A percentile compares a stretch with the other conserved stretches of the same genome.
Evolutionary conservation across 1,140 invertebrate species (phyloP).

Genomic region (Drosophila azteca): DNA sequence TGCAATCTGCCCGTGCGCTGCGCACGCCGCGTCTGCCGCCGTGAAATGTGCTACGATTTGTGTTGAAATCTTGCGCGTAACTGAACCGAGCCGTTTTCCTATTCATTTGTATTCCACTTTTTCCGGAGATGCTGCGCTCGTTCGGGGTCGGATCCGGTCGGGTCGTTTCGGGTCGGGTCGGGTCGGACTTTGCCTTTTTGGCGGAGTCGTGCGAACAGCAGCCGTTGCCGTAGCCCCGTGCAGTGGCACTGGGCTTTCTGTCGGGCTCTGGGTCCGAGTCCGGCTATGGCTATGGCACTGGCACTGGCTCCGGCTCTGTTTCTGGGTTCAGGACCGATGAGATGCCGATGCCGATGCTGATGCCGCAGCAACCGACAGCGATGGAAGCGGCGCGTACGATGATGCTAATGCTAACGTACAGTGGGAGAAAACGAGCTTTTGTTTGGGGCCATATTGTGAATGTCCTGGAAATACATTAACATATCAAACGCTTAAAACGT

Average conservation of each 20-base stretch:
- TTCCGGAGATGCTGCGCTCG: constrained; percentile 3
- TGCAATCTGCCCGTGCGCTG: constrained; percentile 59
- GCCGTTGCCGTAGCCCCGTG: constrained; percentile 53
- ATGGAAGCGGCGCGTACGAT: neutral
- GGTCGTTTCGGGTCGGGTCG: neutral
- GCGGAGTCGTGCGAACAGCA: constrained; percentile 48
- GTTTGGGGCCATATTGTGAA: too few species aligned
- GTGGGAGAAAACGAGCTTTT: neutral
- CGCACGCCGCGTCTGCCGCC: constrained; percentile 68
- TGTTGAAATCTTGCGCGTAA: constrained; percentile 74
- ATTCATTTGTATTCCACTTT: neutral
- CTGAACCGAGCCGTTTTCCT: constrained; percentile 31
- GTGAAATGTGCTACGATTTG: constrained; percentile 70
- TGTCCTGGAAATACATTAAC: too few species aligned
- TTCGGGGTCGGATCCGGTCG: constrained; percentile 2
- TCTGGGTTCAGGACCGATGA: constrained; percentile 12
- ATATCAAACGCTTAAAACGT: too few species aligned
- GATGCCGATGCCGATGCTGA: neutral
- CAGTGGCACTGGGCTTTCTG: constrained; percentile 51
- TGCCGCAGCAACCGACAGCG: neutral
- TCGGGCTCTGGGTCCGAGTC: constrained; percentile 36
- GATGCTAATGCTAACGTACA: constrained; percentile 8
- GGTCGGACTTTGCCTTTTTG: constrained; percentile 26
- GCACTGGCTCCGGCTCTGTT: constrained; percentile 15
- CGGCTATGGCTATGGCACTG: constrained; percentile 14